Base-by-base conservation (phyloP, 2,113 vertebrate genomes). In the Microcebus ravelobensis region DNA sequence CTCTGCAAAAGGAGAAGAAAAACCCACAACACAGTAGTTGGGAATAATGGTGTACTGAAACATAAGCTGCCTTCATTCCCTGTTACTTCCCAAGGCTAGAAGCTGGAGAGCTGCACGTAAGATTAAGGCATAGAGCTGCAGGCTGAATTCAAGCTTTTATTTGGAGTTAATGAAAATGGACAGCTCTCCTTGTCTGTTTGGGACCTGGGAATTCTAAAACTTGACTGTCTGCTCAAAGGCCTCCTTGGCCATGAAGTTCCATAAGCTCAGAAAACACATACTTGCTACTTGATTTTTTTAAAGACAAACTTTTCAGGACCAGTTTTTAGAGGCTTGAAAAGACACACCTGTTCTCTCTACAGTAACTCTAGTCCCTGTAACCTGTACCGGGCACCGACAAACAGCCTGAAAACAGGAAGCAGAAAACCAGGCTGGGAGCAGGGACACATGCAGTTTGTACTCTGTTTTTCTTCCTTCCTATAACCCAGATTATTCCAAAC, bases 81-180 rank as follows among this genome's bases (percentile, higher is more conserved):
- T 27, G 36, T 52, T 90, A 71, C 36, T 94, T 94, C 91, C 36
- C 65, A 88, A 55, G 76, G 59, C 91, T 92, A 23, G 8, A 79
- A 68, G 52, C 77, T 73, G 50, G 55, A 67, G 55, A 73, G 57
- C 84, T 50, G 80, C 74, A 42, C 34, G 36, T 29, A 23, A 63
- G 82, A 80, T 70, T 34, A 91, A 81, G 79, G 71, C 86, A 80
- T 97, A 92, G 45, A 25, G 59, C 95, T 80, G 42, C 68, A 59
- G 93, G 83, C 87, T 90, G 82, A 82, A 83, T 81, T 50, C 59
- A 71, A 77, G 96, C 93, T 94, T 97, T 95, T 96, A 68, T 97
- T 82, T 77, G 77, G 83, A 93, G 87, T 84, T 97, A 97, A 97
- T 97, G 96, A 91, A 91, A 96, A 85, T 18, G 59, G 96, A 95